These are phyloP conservation scores for Poeciliopsis gracilis DNA, from an alignment of 2,797 vertebrate species.

Conservation along the genomic window DNA sequence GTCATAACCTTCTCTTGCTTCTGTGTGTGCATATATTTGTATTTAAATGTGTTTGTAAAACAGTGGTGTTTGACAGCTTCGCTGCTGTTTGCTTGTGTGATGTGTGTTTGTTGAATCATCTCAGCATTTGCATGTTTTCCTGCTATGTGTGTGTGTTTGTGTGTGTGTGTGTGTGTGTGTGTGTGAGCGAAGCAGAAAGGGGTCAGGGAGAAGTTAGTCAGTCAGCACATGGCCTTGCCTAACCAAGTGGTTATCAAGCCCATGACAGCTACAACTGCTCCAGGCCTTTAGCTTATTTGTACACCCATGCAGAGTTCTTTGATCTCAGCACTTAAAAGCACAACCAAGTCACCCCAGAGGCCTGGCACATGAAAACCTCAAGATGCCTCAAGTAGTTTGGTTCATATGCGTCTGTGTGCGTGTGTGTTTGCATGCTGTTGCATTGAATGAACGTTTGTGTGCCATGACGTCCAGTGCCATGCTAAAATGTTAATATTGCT, in stretches of 20 bases:
- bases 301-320: conserved; percentile 66
- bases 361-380: conserved; percentile 61
- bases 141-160: background rate
- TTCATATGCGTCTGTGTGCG: background rate
- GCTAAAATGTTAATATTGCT: background rate
- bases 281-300: conserved; percentile 71
- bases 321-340: conserved; percentile 78
- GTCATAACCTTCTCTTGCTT: conserved; percentile 14
- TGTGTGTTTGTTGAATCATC: conserved; percentile 5
- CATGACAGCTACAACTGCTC: conserved; percentile 70
- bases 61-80: conserved; percentile 8
- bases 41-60: conserved; percentile 17
- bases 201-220: conserved; percentile 63
- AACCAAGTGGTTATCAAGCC: conserved; percentile 67
- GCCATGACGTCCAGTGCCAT: background rate
- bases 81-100: conserved; percentile 8
- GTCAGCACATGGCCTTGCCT: conserved; percentile 70
- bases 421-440: background rate
- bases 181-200: conserved; percentile 1
- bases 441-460: background rate
- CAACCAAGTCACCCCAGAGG: conserved; percentile 74
- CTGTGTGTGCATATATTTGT: conserved; percentile 4
- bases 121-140: conserved; percentile 6
- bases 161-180: background rate
- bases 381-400: conserved; percentile 44